A percentile compares a stretch with the other conserved stretches of the same genome.
Evolutionary conservation across 2,888 invertebrate genomes (phyloP).

Genomic region (Apamea anceps): DNA sequence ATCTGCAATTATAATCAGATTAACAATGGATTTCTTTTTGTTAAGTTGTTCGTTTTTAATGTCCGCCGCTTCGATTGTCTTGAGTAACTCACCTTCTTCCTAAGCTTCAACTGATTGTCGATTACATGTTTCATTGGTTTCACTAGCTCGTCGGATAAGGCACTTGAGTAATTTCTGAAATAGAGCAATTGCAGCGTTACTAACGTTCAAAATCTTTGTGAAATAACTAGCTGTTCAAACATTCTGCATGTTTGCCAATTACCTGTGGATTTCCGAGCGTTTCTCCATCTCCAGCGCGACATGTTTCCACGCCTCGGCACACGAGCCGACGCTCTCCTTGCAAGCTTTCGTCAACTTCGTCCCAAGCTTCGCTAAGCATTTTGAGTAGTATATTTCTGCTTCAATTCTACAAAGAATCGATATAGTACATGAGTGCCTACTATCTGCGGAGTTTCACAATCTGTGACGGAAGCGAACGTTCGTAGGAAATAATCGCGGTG

Average conservation of each 20-base stretch:
- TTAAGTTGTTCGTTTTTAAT: conserved; percentile 4
- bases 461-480: conserved; percentile 63
- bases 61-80: conserved; percentile 15
- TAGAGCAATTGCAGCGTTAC: conserved; percentile 56
- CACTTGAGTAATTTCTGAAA: conserved; percentile 93
- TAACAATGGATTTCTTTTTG: conserved; percentile 24
- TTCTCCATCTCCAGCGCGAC: conserved; percentile 98
- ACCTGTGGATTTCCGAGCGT: conserved; percentile 96
- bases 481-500: conserved; percentile 69
- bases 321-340: conserved; percentile 93
- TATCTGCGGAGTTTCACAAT: conserved; percentile 57
- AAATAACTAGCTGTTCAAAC: conserved; percentile 39
- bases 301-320: conserved; percentile 97
- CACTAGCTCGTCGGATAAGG: conserved; percentile 96
- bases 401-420: conserved; percentile 93
- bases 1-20: conserved; percentile 82
- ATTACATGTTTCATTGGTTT: conserved; percentile 95
- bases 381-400: conserved; percentile 97
- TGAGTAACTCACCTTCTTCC: conserved; percentile 91
- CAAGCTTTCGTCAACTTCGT: conserved; percentile 96
- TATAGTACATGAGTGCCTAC: conserved; percentile 37
- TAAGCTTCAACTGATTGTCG: conserved; percentile 92
- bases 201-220: conserved; percentile 43
- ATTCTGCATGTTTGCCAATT: conserved; percentile 46
- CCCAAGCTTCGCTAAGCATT: conserved; percentile 96